Evolutionary conservation across 2,113 vertebrate species (phyloP).

Genomic region (Marcusenius ussheri): DNA sequence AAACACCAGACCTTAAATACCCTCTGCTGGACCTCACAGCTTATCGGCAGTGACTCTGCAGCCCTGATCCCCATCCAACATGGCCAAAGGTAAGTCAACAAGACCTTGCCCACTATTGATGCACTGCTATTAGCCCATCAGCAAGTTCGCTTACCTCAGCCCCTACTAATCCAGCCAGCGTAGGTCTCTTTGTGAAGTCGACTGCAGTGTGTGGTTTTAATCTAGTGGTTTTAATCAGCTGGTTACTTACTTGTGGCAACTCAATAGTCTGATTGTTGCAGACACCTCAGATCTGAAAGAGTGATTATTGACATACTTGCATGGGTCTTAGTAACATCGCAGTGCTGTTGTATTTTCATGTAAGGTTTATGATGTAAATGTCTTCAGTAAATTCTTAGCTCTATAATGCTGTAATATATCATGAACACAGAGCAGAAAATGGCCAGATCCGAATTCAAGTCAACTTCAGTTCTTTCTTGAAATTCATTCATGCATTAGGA

Average conservation of each 20-base stretch:
- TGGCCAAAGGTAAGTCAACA: constrained; percentile 21
- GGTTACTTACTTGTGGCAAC: not conserved
- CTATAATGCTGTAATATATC: not conserved
- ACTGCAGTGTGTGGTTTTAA: not conserved
- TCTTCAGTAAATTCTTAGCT: not conserved
- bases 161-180: not conserved
- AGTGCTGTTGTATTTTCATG: not conserved
- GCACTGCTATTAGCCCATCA: constrained; percentile 15
- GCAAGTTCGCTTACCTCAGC: constrained; percentile 12
- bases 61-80: constrained; percentile 23
- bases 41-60: constrained; percentile 3
- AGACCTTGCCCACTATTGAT: not conserved
- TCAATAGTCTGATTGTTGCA: not conserved
- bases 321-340: not conserved
- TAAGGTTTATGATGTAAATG: not conserved
- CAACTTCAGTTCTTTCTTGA: not conserved
- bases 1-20: not conserved
- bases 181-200: not conserved
- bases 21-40: constrained; percentile 30
- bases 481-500: not conserved
- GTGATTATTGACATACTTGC: not conserved
- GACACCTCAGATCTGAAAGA: not conserved
- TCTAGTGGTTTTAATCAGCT: not conserved
- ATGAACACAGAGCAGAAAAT: not conserved
- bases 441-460: not conserved